Conservation (phyloP, 2,113 vertebrate genomes). For the Phylloscopus trochiloides region DNA sequence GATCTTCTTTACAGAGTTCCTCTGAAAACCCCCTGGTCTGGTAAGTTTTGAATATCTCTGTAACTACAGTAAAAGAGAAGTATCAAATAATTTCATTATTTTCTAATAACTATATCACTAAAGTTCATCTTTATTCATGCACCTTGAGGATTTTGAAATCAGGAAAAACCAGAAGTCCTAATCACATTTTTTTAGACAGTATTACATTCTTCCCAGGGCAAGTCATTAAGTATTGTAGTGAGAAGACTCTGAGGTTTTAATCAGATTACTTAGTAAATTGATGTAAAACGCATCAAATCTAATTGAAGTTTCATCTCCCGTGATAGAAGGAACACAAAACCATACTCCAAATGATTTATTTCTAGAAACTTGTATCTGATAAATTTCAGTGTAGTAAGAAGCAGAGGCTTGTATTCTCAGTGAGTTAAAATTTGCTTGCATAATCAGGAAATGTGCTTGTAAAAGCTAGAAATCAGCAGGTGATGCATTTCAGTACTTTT, state of each 20-base stretch:
- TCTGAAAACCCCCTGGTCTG: background rate
- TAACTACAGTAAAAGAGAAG: background rate
- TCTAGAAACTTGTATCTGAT: background rate
- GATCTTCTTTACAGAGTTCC: background rate
- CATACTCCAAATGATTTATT: background rate
- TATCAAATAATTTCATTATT: background rate
- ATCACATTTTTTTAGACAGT: background rate
- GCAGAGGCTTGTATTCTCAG: background rate
- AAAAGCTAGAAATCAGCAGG: slow-evolving; percentile 16
- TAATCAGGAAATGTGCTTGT: slow-evolving; percentile 9
- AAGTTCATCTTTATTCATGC: background rate
- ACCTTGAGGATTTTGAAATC: background rate
- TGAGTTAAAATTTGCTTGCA: slow-evolving; percentile 10
- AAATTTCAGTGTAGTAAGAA: background rate
- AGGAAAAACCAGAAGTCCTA: background rate
- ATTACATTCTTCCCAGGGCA: background rate
- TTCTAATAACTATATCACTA: background rate
- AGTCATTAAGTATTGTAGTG: background rate
- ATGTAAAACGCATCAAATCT: background rate
- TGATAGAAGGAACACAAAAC: background rate
- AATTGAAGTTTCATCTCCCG: background rate
- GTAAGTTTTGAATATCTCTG: background rate
- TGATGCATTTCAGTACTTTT: slow-evolving; percentile 25
- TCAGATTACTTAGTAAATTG: background rate
- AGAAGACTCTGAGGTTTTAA: background rate